Evolutionary conservation across 2,113 vertebrate species (phyloP), one percentile per base, ranked within the genome.

Genomic region (Trochalopteron elliotii): DNA sequence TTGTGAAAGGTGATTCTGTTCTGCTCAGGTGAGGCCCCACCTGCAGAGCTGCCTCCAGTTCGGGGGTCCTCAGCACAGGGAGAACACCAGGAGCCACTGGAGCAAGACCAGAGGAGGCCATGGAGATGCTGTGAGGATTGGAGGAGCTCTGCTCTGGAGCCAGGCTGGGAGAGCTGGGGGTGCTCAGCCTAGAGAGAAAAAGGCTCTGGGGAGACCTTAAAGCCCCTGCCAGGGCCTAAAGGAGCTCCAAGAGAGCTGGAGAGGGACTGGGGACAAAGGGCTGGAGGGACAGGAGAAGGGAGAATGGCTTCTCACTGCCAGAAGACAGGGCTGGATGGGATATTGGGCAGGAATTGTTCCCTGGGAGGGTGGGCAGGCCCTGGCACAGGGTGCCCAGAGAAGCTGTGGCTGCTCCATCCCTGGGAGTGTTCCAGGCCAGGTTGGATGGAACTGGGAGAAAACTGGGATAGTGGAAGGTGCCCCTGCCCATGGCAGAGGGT

Each of bases 371-470:
- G 76, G 7, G 0, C 0, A 67, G 33, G 27, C 50, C 22, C 76
- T 57, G 52, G 33, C 77, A 67, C 68, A 67, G 52, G 59, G 2
- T 75, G 12, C 22, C 45, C 39, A 67, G 77, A 74, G 33, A 0
- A 81, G 37, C 33, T 74, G 52, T 14, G 60, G 52, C 44, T 74
- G 44, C 44, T n/a, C 53, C 45, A 50, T 24, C 23, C 69, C 77
- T 89, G 69, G 12, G 0, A 30, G 16, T n/a, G 33, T 4, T 2
- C 60, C 45, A 53, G 33, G 33, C 28, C 44, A 74, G 23, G 53
- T 0, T 82, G 39, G 78, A 12, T 1, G 0, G 60, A 33, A 3
- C 37, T n/a, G 33, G 61, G 45, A 53, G 16, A 20, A 53, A 0
- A 16, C 14, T 40, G 39, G 11, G 20, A 20, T 0, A 12, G 53